These are phyloP conservation scores for Cyanoliseus patagonus DNA, from an alignment of 2,113 vertebrate species.

Conservation along the genomic window DNA sequence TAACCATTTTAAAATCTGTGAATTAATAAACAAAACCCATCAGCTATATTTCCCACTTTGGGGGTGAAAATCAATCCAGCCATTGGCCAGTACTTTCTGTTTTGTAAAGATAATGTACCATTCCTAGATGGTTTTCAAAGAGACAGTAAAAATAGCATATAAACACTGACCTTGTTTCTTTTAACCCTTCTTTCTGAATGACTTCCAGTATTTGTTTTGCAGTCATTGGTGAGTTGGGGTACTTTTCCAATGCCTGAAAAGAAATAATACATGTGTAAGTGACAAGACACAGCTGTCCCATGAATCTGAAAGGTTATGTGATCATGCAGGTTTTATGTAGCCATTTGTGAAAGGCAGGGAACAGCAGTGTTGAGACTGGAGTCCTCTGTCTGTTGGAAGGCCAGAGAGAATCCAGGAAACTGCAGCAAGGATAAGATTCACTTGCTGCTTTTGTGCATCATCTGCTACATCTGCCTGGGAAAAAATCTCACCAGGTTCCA, in stretches of 20 bases:
- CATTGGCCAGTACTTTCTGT: background rate
- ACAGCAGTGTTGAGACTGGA: background rate
- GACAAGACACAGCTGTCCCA: background rate
- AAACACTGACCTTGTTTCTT: conserved; percentile 85
- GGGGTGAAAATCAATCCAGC: background rate
- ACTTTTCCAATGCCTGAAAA: conserved; percentile 85
- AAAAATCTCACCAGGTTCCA: conserved; percentile 41
- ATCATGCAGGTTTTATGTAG: conserved; percentile 17
- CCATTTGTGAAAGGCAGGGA: conserved; percentile 27
- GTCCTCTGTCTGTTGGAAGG: conserved; percentile 13
- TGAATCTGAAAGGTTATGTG: background rate
- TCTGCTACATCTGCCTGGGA: background rate
- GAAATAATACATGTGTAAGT: conserved; percentile 57
- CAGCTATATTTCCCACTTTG: background rate
- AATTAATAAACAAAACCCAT: background rate
- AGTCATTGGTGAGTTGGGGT: conserved; percentile 86
- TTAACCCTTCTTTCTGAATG: conserved; percentile 88
- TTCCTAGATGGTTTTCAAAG: background rate
- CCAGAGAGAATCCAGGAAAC: conserved; percentile 7
- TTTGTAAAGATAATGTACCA: background rate
- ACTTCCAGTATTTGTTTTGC: conserved; percentile 89
- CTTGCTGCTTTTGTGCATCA: conserved; percentile 17
- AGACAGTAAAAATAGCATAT: background rate
- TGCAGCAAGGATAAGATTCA: conserved; percentile 17
- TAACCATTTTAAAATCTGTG: background rate